Evolutionary conservation across 2,888 invertebrate species (phyloP), one percentile per base, ranked within the genome.

Genomic region (Melikaiella ostensackeni): DNA sequence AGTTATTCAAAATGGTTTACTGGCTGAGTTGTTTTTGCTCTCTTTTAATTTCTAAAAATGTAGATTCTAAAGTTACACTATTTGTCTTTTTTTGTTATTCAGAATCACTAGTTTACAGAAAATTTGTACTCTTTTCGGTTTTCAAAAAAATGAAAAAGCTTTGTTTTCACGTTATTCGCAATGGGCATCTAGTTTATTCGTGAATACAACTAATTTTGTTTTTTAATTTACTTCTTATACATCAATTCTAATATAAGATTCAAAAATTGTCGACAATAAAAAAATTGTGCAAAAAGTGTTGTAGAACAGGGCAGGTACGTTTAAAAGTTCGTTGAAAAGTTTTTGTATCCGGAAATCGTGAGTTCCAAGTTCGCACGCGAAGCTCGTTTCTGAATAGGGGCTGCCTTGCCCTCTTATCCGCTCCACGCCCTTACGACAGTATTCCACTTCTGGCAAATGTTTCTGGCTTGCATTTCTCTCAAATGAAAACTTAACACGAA

Each of bases 401-500:
- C 79, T 75, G 78, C 80, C 80, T 83, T 80, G 81, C 80, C 82
- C 81, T 75, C 80, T 85, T 85, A 84, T 83, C 80, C 83, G 73
- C 81, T 76, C 78, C 57, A 78, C 79, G 64, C 82, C 79, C 79
- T 76, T 77, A 79, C 78, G 77, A 81, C 82, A 79, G 78, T 78
- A 79, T 81, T 82, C 80, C 80, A 85, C 84, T 86, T 84, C 84
- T 84, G 84, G 84, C 85, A 87, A 84, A 79, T 83, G 80, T 85
- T 86, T 83, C 84, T 80, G 84, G 83, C 84, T 82, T 80, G 81
- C 85, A 77, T 87, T 87, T 84, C 84, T 82, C 82, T 84, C 81
- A 84, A 86, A 87, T 88, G 86, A 88, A 88, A 88, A 87, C 87
- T 88, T 87, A 88, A 88, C 86, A 84, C 84, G 84, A 85, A 84